These are phyloP conservation scores for Antedon mediterranea DNA, from an alignment of 53 echinoderm and acorn worm genomes.

Conservation along the genomic window DNA sequence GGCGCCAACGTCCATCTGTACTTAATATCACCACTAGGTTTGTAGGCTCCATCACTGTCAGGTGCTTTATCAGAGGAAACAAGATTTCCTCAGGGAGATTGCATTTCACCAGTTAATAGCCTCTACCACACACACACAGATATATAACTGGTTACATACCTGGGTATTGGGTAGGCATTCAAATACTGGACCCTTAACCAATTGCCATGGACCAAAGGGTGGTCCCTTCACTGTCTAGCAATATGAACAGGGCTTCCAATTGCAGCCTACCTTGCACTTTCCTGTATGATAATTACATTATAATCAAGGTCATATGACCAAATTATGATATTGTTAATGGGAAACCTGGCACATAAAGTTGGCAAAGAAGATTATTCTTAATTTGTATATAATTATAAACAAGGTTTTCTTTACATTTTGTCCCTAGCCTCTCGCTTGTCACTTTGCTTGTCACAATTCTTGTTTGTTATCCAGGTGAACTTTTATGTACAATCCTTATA, in stretches of 20 bases:
- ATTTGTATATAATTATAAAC: too few relatives aligned
- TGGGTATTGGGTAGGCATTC: neutral
- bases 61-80: neutral
- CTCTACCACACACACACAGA: neutral
- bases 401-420: too few relatives aligned
- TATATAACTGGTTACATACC: neutral
- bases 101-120: neutral
- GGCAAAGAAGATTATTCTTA: too few relatives aligned
- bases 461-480: too few relatives aligned
- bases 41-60: neutral
- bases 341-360: neutral
- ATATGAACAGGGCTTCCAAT: neutral
- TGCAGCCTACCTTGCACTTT: neutral
- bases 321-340: neutral
- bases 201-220: too few relatives aligned
- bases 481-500: too few relatives aligned
- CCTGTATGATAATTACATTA: neutral
- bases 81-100: neutral
- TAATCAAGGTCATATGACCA: neutral
- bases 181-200: too few relatives aligned
- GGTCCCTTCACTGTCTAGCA: too few relatives aligned
- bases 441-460: too few relatives aligned
- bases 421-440: too few relatives aligned
- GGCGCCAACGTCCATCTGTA: neutral
- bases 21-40: neutral